These are phyloP conservation scores for Pyrgilauda ruficollis DNA, from an alignment of 2,113 vertebrate species.

Conservation along the genomic window DNA sequence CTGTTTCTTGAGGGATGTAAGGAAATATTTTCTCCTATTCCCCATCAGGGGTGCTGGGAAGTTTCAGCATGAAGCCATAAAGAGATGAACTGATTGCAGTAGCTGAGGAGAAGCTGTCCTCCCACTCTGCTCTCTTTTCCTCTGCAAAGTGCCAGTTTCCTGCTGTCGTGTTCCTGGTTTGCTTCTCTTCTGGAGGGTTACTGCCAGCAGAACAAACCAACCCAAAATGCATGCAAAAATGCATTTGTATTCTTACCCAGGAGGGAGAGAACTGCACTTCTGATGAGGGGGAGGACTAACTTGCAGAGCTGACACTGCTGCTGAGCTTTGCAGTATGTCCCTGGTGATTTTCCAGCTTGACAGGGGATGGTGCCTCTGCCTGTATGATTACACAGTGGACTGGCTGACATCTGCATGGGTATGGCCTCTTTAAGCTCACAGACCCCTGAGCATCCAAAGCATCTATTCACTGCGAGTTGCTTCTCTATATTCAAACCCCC, in stretches of 20 bases:
- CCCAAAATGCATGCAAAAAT: neutral
- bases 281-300: neutral
- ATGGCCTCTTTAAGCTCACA: neutral
- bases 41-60: neutral
- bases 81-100: neutral
- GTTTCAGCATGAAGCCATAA: neutral
- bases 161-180: neutral
- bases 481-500: neutral
- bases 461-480: fast-evolving
- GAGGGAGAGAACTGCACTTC: neutral
- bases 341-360: neutral
- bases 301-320: neutral
- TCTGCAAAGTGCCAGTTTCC: neutral
- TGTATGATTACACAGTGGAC: neutral
- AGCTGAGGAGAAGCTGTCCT: neutral
- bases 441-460: neutral
- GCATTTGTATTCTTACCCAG: neutral
- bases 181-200: neutral
- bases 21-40: neutral
- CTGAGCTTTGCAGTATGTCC: neutral
- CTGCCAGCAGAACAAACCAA: neutral
- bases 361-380: neutral
- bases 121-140: neutral
- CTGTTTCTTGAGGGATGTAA: neutral
- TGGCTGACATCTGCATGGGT: neutral